Evolutionary conservation across 2,797 vertebrate genomes (phyloP).

Genomic region (Gambelia wislizenii): DNA sequence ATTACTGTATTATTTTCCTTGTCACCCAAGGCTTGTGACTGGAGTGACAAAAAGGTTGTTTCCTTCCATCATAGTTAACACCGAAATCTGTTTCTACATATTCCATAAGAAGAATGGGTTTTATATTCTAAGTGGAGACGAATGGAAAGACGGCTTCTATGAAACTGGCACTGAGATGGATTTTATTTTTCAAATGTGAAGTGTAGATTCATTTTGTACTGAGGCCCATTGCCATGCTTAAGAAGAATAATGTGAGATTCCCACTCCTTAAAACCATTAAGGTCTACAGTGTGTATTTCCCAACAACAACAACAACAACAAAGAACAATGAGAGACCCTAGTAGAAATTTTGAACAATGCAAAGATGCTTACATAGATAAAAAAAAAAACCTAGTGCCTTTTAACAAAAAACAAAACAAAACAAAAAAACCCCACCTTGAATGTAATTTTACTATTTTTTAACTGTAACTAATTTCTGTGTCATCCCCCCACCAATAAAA

Average conservation of each 20-base stretch:
- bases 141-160: constrained; percentile 60
- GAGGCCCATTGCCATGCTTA: constrained; percentile 63
- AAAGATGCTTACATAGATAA: constrained; percentile 26
- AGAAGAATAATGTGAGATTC: constrained; percentile 54
- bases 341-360: constrained; percentile 57
- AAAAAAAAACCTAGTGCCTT: neutral
- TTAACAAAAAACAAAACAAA: neutral
- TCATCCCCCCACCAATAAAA: neutral
- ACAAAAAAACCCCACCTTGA: neutral
- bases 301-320: constrained; percentile 6
- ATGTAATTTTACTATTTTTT: constrained; percentile 6
- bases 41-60: constrained; percentile 47
- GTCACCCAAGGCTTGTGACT: constrained; percentile 45
- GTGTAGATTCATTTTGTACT: constrained; percentile 72
- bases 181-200: constrained; percentile 78
- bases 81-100: constrained; percentile 46
- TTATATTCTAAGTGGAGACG: constrained; percentile 56
- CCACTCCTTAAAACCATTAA: constrained; percentile 58
- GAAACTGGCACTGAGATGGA: constrained; percentile 62
- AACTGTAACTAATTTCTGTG: neutral
- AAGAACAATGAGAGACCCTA: constrained; percentile 9
- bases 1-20: constrained; percentile 47
- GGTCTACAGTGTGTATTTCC: constrained; percentile 61
- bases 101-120: constrained; percentile 61
- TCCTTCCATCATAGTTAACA: neutral